These are phyloP conservation scores for Vanessa cardui DNA, from an alignment of 2,888 invertebrate genomes.

Conservation along the genomic window DNA sequence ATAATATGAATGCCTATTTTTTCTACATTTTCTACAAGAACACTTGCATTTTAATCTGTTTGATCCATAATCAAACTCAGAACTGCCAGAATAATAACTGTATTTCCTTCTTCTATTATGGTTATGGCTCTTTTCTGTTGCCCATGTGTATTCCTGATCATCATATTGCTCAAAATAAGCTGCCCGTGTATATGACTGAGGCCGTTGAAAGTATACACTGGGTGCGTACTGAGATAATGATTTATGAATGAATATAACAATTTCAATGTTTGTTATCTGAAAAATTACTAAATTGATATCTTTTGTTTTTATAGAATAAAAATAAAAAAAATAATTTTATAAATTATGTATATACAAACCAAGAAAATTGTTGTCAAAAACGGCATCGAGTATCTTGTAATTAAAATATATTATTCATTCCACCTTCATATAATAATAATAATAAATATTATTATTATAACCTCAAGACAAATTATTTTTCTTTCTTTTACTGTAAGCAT, in stretches of 20 bases:
- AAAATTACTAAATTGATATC: neutral
- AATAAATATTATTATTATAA: neutral
- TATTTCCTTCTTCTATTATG: constrained; percentile 14
- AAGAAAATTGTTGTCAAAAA: no score
- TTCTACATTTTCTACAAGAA: constrained; percentile 32
- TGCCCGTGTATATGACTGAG: constrained; percentile 14
- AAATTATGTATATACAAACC: no score
- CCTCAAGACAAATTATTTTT: neutral
- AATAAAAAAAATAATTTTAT: neutral
- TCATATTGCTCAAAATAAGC: constrained; percentile 22
- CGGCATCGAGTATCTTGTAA: no score
- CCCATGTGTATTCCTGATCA: constrained; percentile 17
- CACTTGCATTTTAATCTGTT: constrained; percentile 35
- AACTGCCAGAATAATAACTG: constrained; percentile 12
- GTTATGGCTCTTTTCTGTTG: neutral
- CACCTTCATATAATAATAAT: no score
- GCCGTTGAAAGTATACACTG: constrained; percentile 6
- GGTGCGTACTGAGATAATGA: constrained; percentile 10
- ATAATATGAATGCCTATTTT: constrained; percentile 5
- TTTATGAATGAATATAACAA: constrained; percentile 30
- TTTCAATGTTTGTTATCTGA: constrained; percentile 27
- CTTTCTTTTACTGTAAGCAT: neutral
- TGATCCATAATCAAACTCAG: constrained; percentile 20
- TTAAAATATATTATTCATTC: neutral
- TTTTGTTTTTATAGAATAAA: neutral